Evolutionary conservation across 2,797 vertebrate genomes (phyloP).

Genomic region (Labeo calbasu): DNA sequence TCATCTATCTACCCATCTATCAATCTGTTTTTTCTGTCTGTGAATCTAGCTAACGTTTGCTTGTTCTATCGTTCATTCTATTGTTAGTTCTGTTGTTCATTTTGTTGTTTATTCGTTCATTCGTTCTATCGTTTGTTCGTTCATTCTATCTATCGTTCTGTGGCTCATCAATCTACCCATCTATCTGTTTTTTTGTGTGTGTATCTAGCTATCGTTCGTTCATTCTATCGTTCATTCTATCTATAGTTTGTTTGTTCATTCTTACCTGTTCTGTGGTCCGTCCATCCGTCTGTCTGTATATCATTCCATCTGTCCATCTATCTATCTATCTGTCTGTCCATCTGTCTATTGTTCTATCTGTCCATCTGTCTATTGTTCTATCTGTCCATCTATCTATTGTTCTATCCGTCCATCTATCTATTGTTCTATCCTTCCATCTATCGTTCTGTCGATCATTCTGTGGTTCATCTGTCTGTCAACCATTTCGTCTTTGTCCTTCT

Average conservation of each 20-base stretch:
- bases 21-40: background rate
- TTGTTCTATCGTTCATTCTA: rapidly evolving
- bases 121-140: background rate
- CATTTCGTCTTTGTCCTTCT: background rate
- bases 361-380: background rate
- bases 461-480: background rate
- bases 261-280: too few species aligned
- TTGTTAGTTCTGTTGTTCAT: background rate
- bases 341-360: background rate
- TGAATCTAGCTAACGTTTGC: background rate
- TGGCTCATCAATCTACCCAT: background rate
- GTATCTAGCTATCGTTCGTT: background rate
- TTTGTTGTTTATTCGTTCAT: background rate
- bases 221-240: background rate
- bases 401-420: background rate
- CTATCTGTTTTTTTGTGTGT: background rate
- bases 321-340: background rate
- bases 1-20: background rate
- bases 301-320: background rate
- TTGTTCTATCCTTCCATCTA: background rate
- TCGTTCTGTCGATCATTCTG: background rate
- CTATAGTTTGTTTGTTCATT: too few species aligned
- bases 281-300: background rate
- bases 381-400: background rate
- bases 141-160: background rate